Evolutionary conservation across 2,888 invertebrate species (phyloP).

Genomic region (Polietes domitor): DNA sequence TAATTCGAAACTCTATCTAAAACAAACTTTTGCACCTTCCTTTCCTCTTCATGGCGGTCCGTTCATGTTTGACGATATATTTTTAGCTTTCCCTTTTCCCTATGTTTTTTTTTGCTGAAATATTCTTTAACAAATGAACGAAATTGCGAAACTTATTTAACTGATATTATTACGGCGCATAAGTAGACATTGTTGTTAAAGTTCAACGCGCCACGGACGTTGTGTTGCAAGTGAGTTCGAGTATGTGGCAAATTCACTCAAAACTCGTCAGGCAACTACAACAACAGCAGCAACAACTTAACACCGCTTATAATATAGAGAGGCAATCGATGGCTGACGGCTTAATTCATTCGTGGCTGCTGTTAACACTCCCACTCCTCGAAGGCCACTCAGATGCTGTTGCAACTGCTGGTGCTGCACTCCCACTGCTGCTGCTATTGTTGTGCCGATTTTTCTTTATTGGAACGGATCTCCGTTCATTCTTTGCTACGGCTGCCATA

Average conservation of each 20-base stretch:
- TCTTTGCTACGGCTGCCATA: conserved; percentile 21
- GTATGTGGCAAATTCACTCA: conserved; percentile 50
- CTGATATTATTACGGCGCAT: conserved; percentile 58
- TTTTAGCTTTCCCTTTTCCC: too few species aligned
- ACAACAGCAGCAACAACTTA: conserved; percentile 16
- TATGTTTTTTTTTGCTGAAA: conserved; percentile 24
- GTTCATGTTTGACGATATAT: not conserved
- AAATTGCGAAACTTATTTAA: conserved; percentile 62
- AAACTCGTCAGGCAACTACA: conserved; percentile 30
- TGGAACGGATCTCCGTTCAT: not conserved
- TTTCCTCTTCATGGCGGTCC: too few species aligned
- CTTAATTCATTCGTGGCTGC: conserved; percentile 64
- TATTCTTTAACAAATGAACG: conserved; percentile 29
- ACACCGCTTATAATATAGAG: conserved; percentile 44
- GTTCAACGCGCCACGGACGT: conserved; percentile 32
- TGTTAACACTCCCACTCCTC: not conserved
- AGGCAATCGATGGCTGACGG: conserved; percentile 62
- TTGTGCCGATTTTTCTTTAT: conserved; percentile 7
- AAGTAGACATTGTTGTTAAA: conserved; percentile 58
- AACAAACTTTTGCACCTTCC: not conserved
- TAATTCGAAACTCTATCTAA: conserved; percentile 24
- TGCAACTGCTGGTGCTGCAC: too few species aligned
- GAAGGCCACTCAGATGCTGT: too few species aligned
- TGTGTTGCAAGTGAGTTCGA: conserved; percentile 28
- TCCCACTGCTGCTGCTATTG: not conserved